Evolutionary conservation across 2,797 vertebrate genomes (phyloP).

Genomic region (Hemibagrus guttatus): DNA sequence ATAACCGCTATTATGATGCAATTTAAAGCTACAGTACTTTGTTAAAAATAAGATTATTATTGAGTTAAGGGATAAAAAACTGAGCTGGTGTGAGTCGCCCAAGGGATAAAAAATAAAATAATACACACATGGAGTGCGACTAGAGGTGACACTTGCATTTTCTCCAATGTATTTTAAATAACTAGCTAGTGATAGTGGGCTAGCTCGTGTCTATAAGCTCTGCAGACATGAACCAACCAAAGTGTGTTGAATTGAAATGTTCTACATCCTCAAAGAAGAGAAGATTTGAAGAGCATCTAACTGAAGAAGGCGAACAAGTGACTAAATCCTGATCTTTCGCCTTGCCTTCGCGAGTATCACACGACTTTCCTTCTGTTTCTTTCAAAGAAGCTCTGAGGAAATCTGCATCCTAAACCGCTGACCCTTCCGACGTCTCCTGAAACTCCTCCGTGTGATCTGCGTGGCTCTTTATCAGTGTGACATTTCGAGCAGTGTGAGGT

Average conservation of each 20-base stretch:
- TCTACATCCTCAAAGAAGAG: background rate
- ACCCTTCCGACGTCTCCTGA: background rate
- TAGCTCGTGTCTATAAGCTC: background rate
- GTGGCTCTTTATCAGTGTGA: constrained; percentile 7
- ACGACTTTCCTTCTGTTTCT: background rate
- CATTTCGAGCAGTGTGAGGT: constrained; percentile 31
- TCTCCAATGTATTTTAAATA: background rate
- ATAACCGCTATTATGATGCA: background rate
- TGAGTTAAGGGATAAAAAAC: background rate
- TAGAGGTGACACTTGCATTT: background rate
- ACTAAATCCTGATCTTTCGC: too few relatives aligned
- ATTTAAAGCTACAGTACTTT: background rate
- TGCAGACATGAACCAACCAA: background rate
- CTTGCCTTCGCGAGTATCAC: too few relatives aligned
- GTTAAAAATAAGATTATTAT: background rate
- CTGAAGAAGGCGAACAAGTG: too few relatives aligned
- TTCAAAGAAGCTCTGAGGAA: background rate
- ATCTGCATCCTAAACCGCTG: constrained; percentile 1
- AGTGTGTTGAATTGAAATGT: too few relatives aligned
- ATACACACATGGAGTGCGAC: background rate
- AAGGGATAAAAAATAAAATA: background rate
- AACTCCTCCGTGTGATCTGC: background rate
- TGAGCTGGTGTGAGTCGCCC: background rate
- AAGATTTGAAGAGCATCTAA: background rate
- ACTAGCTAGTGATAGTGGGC: background rate